Base-by-base conservation (phyloP, 2,888 invertebrate genomes). In the Oxytorus armatus region DNA sequence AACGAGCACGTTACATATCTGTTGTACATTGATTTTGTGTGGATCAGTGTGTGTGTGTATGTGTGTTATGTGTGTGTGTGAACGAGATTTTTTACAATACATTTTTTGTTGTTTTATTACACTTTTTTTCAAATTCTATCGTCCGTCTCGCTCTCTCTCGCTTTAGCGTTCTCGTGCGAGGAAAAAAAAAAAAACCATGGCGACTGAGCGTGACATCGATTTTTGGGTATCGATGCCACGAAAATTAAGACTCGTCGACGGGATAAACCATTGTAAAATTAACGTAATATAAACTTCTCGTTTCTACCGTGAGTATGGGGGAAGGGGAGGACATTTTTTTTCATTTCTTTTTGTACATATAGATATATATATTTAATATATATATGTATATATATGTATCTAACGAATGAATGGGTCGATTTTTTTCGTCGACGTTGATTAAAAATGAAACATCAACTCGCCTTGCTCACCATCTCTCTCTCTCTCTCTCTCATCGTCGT, bases 361-460 rank as follows among this genome's bases (percentile, higher is more conserved):
- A 59, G 16, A 8, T 57, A 33, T 33, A 8, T 49, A 10, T 49
- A 3, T 33, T 1, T 66, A 49, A 44, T 44, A 47, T 44, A 61
- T 23, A 18, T 16, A 39, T 69, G 51, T 59, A 59, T 57, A 55
- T 44, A 63, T 47, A 70, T 57, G 25, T 47, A 42, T n/a, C n/a
- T 53, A 61, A 68, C 61, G 68, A 68, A 68, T 68, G 61, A 44
- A 66, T 66, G 36, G 59, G 51, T 42, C 65, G 65, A 74, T 63
- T 49, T 70, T n/a, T n/a, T 39, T 72, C 59, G 47, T 79, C 72
- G 70, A 72, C 47, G 72, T 61, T 14, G 55, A 57, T 59, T 68
- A 36, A 68, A 72, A 72, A 68, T 44, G 49, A 39, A 39, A 73
- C 63, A 73, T 33, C 39, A 51, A 16, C 36, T n/a, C 18, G 25